A percentile compares a stretch with the other conserved stretches of the same genome.
phyloP scores from a whole-genome alignment of 2,888 invertebrate species.

The Metopia argyrocephala region DNA sequence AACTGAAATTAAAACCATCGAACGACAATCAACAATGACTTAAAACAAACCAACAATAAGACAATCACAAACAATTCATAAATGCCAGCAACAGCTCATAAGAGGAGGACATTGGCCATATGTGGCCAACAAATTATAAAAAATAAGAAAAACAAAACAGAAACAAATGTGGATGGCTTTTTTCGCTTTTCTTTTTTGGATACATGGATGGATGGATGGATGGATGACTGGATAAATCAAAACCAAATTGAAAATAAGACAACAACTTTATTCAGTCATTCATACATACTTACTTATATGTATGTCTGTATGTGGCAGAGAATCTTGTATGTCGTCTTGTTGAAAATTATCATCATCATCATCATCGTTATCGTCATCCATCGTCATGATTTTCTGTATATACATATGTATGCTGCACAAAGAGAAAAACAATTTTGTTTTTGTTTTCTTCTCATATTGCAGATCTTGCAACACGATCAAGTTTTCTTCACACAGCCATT shows the following conservation, averaged over 20 bases:
- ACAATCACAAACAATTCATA: slow-evolving; percentile 67
- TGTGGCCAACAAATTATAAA: slow-evolving; percentile 64
- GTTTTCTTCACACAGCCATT: slow-evolving; percentile 64
- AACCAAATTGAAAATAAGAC: slow-evolving; percentile 67
- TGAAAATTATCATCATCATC: slow-evolving; percentile 47
- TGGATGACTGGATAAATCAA: slow-evolving; percentile 65
- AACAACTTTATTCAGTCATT: slow-evolving; percentile 63
- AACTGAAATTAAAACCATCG: slow-evolving; percentile 56
- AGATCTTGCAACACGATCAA: slow-evolving; percentile 62
- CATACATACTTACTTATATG: not conserved
- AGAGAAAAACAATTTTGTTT: not conserved
- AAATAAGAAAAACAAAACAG: too few relatives aligned
- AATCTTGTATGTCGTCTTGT: slow-evolving; percentile 44
- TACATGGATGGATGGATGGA: slow-evolving; percentile 65
- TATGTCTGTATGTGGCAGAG: too few relatives aligned
- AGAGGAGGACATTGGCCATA: slow-evolving; percentile 59
- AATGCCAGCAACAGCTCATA: slow-evolving; percentile 34
- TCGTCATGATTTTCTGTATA: slow-evolving; percentile 47
- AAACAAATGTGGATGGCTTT: not conserved
- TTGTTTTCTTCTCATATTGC: not conserved
- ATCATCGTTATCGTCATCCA: slow-evolving; percentile 29
- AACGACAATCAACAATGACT: slow-evolving; percentile 60
- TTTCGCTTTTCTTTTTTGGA: slow-evolving; percentile 52
- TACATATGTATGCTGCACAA: slow-evolving; percentile 53
- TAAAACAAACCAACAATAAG: slow-evolving; percentile 67